Conservation (phyloP, 2,888 invertebrate species). For the Seira ritae region DNA sequence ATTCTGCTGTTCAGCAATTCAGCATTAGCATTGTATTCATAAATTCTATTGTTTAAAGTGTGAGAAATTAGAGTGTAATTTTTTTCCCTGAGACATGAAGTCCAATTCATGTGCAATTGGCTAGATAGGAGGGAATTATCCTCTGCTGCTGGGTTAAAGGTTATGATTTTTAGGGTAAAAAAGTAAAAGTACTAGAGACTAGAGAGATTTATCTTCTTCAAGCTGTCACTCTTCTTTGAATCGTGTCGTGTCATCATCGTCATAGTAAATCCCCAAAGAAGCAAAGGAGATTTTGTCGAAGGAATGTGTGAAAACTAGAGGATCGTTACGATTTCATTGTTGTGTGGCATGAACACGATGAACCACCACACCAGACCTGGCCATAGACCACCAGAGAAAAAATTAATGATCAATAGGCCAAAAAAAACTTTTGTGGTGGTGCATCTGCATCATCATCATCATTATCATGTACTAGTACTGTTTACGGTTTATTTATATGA, state of each 20-base stretch:
- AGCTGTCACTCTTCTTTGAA: not conserved
- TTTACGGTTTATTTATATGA: not conserved
- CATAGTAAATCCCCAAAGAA: conserved; percentile 11
- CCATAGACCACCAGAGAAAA: conserved; percentile 11
- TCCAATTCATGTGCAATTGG: not conserved
- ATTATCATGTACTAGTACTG: no score
- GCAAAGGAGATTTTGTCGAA: not conserved
- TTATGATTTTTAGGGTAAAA: not conserved
- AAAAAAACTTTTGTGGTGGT: not conserved
- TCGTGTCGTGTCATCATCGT: no score
- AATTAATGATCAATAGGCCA: not conserved
- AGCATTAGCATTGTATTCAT: not conserved
- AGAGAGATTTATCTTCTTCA: not conserved
- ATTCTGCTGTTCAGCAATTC: not conserved
- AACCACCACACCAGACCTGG: no score
- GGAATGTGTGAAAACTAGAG: conserved; percentile 1
- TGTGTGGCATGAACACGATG: not conserved
- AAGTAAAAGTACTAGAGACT: not conserved
- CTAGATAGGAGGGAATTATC: no score
- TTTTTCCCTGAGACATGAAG: not conserved
- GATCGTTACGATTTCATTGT: not conserved
- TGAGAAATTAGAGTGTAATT: not conserved
- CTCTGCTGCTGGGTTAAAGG: not conserved
- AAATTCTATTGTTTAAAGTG: not conserved
- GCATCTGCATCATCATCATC: no score